A percentile compares a stretch with the other conserved stretches of the same genome.
Conservation (phyloP, 2,888 invertebrate genomes). For the Gastracanthus pulcherrimus region DNA sequence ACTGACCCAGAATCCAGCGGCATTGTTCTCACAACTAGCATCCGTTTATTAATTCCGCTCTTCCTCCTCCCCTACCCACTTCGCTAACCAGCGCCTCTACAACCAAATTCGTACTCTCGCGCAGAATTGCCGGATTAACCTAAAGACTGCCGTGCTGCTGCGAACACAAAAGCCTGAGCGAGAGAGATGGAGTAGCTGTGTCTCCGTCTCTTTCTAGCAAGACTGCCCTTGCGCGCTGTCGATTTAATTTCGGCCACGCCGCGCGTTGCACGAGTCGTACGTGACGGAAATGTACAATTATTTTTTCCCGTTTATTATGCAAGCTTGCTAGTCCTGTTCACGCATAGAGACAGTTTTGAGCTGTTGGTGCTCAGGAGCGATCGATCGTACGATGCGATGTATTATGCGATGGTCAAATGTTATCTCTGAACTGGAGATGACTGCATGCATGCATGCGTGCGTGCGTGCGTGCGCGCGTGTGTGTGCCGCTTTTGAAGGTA, state of each 20-base stretch:
- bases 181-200: no score
- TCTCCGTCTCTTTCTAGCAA: background rate
- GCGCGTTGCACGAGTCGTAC: background rate
- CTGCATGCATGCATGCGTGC: background rate
- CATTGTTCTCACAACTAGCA: conserved; percentile 33
- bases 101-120: conserved; percentile 4
- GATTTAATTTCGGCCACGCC: conserved; percentile 36
- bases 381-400: no score
- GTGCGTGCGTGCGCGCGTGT: background rate
- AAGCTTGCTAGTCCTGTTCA: background rate
- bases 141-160: background rate
- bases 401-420: background rate
- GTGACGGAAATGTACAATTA: conserved; percentile 10
- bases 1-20: conserved; percentile 43
- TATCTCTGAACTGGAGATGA: background rate
- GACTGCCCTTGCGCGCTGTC: no score
- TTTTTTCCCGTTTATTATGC: background rate
- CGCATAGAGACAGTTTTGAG: background rate
- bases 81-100: background rate
- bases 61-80: background rate
- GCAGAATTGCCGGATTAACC: conserved; percentile 27
- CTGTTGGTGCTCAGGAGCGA: background rate
- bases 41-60: conserved; percentile 45
- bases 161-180: background rate
- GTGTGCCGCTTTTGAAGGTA: no score